Percentiles rank a stretch among this genome's conserved stretches.
Conservation (phyloP, 2,888 invertebrate genomes). For the Epistrophe eligans region DNA sequence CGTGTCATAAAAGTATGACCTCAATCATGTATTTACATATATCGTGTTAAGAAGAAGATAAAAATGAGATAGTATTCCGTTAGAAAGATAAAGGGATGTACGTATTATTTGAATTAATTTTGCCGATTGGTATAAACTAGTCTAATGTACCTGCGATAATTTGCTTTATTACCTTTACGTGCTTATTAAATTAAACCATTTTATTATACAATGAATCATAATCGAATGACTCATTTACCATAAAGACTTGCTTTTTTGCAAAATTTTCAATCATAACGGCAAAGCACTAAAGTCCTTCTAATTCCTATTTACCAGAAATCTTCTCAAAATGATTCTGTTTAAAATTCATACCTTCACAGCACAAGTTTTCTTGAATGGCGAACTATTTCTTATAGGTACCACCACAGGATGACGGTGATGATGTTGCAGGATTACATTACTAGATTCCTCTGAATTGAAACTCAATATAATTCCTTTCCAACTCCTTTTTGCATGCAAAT, state of each 20-base stretch:
- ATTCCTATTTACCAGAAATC: slow-evolving; percentile 47
- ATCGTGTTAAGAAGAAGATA: too few species aligned
- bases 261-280: neutral
- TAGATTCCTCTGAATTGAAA: slow-evolving; percentile 52
- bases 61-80: too few species aligned
- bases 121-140: too few species aligned
- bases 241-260: neutral
- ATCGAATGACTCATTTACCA: neutral
- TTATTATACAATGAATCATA: neutral
- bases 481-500: slow-evolving; percentile 48
- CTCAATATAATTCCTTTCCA: slow-evolving; percentile 63
- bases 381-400: neutral
- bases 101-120: too few species aligned
- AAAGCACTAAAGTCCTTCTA: slow-evolving; percentile 26
- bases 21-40: too few species aligned
- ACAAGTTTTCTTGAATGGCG: slow-evolving; percentile 41
- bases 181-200: neutral
- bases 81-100: too few species aligned
- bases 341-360: slow-evolving; percentile 60
- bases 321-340: slow-evolving; percentile 55
- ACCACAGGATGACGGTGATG: neutral
- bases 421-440: slow-evolving; percentile 31
- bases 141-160: too few species aligned
- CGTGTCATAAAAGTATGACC: too few species aligned
- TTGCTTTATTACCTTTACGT: too few species aligned